Base-by-base conservation (phyloP, 35 echinoderm and acorn worm genomes). In the Hemicentrotus pulcherrimus region DNA sequence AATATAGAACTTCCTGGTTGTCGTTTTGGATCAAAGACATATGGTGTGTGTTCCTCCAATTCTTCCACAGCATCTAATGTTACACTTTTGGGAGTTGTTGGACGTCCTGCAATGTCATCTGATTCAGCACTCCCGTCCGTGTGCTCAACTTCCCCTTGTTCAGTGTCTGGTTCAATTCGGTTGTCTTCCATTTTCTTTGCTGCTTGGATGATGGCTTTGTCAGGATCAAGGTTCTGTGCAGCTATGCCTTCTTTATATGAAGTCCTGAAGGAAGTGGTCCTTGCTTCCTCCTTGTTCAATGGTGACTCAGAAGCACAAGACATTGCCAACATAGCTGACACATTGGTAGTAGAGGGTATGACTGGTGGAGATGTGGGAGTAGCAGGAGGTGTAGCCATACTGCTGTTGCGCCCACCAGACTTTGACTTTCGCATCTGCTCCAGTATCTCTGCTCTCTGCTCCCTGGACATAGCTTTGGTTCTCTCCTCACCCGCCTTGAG, bases 161-260 rank as follows among this genome's bases (percentile, higher is more conserved):
- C 65, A 78, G 65, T 15, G 6, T 92, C 87, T 65, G 31, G 91
- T 31, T 93, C 95, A 91, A n/a, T 92, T n/a, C 95, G 94, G 35
- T 94, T 91, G 22, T 97, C 65, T 94, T 97, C 98, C 46, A 99
- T 89, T 93, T 96, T 86, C 47, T 95, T 96, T 6, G 98, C 98
- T 88, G 98, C 98, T 59, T 95, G 92, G 16, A 99, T 99, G 47
- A 99, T 99, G 24, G 98, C 98, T 71, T 95, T 94, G 87, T 99
- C 98, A 10, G 98, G 98, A 31, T 99, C 98, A 70, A 97, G 95
- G 65, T 96, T 96, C 10, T 94, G 94, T 0, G 94, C 61, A 24
- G 95, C 94, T 12, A 99, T 90, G 10, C 94, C 95, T 70, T 96
- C 96, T 31, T 96, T 92, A 55, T 99, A 99, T 0, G 98, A 96